Conservation (phyloP, 2,888 invertebrate genomes). For the Diarsia dahlii region DNA sequence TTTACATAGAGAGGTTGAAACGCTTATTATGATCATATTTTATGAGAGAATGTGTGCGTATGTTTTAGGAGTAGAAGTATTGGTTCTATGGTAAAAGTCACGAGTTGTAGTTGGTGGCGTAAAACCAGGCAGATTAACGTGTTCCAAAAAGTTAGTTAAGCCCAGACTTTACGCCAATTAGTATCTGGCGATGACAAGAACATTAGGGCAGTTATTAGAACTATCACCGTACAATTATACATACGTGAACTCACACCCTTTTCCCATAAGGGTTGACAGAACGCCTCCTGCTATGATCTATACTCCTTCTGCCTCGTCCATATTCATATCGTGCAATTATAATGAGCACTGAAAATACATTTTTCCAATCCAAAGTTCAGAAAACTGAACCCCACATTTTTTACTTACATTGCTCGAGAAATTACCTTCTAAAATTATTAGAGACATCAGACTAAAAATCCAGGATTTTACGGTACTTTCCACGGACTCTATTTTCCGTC, state of each 20-base stretch:
- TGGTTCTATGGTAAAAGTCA: not conserved
- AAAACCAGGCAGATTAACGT: not conserved
- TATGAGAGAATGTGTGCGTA: not conserved
- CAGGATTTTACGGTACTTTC: not conserved
- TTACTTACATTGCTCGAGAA: constrained; percentile 16
- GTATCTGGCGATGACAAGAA: no score
- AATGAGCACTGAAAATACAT: not conserved
- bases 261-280: no score
- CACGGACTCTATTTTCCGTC: constrained; percentile 15
- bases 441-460: not conserved
- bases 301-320: no score
- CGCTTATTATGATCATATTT: not conserved
- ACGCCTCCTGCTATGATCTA: no score
- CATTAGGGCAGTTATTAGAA: no score
- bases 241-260: no score
- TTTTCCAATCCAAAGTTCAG: not conserved
- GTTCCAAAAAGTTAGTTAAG: no score
- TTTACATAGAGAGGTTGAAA: no score
- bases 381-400: not conserved
- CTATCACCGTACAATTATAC: no score
- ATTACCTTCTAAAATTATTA: constrained; percentile 19
- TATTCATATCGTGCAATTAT: not conserved
- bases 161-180: no score
- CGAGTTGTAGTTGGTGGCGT: not conserved
- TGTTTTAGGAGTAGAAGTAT: not conserved